Conservation (phyloP, 2,888 invertebrate genomes). For the Drosophila anomalata region DNA sequence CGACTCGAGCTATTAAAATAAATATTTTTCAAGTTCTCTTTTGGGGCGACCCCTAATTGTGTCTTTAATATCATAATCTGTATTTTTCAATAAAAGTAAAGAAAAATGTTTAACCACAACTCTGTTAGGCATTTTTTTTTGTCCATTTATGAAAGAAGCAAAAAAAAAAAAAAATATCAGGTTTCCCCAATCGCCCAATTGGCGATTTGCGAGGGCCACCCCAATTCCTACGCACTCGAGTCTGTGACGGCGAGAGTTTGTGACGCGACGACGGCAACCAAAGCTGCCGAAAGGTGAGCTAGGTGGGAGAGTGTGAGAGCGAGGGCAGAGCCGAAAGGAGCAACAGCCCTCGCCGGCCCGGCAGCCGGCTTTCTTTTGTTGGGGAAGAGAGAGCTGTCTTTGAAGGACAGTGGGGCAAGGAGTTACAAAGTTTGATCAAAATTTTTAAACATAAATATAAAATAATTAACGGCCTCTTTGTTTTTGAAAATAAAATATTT, state of each 20-base stretch:
- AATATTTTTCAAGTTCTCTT: constrained; percentile 30
- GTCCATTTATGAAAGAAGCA: background rate
- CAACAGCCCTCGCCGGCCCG: constrained; percentile 67
- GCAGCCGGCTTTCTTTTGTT: constrained; percentile 39
- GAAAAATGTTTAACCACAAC: background rate
- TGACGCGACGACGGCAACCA: constrained; percentile 1
- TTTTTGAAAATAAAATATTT: background rate
- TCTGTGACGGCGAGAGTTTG: constrained; percentile 22
- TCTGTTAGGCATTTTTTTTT: background rate
- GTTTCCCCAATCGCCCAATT: background rate
- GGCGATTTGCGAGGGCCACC: constrained; percentile 26
- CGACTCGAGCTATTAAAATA: constrained; percentile 49
- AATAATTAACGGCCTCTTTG: background rate
- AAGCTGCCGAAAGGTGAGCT: constrained; percentile 2
- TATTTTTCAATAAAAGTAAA: background rate
- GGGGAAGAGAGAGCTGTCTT: constrained; percentile 7
- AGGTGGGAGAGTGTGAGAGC: background rate
- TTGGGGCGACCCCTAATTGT: constrained; percentile 24
- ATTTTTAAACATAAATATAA: background rate
- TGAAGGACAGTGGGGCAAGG: constrained; percentile 15
- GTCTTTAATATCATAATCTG: background rate
- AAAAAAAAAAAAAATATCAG: background rate
- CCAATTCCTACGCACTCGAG: constrained; percentile 30
- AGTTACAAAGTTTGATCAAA: no score
- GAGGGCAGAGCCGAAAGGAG: constrained; percentile 47